Evolutionary conservation across 2,888 invertebrate genomes (phyloP), one percentile per base, ranked within the genome.

Genomic region (Tipula helvola): DNA sequence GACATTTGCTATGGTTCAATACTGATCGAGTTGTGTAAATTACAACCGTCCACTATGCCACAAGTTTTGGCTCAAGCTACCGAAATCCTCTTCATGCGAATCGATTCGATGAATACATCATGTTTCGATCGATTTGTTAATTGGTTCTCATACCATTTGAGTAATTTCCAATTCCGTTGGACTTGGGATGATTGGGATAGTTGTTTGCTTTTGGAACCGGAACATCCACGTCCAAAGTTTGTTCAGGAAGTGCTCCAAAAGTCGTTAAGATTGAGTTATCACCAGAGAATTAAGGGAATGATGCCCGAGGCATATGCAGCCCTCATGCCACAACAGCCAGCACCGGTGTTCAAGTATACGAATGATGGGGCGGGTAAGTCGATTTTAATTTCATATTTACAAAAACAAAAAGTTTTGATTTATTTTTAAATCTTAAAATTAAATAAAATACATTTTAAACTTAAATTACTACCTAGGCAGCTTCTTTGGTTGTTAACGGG

Each of bases 131-230:
- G 99, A 89, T 98, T 99, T 91, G 97, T 96, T 36, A 96, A 95
- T 91, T 99, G 99, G 99, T 99, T 99, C 92, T 95, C 97, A 0
- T 99, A 99, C 91, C 99, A 99, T 92, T 93, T 99, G 91, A 99
- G 99, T 91, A 99, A 99, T 92, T 99, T 99, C 91, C 99, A 99
- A 91, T 99, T 98, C 91, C 95, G 98, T 87, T 99, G 99, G 99
- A 97, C 97, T 2, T 99, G 99, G 99, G 97, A 97, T 88, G 98
- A 98, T 90, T 98, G 98, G 98, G 96, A 96, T 90, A 95, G 95
- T 13, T 97, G 97, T 89, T 92, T 97, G n/a, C 94, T 95, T 88
- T 92, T 97, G 36, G 97, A 97, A 90, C 91, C 93, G 0, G 97
- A 98, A 89, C 96, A 97, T 91, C 99, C 99, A 0, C 96, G 98